A percentile compares a stretch with the other conserved stretches of the same genome.
These are phyloP conservation scores for Onchidella celtica DNA, from an alignment of 2,888 invertebrate genomes.

Conservation along the genomic window DNA sequence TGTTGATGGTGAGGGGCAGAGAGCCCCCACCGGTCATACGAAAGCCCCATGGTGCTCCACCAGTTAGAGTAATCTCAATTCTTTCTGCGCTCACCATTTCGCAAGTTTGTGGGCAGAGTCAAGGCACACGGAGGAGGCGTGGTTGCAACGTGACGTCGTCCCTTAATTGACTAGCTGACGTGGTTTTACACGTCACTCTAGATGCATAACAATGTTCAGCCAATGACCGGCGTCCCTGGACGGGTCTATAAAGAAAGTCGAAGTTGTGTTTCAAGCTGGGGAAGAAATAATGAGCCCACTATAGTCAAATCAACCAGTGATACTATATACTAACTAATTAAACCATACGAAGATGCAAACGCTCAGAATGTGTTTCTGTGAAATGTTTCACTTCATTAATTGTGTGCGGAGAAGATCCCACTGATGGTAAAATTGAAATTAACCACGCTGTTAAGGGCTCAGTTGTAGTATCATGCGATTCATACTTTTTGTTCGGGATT, in stretches of 20 bases:
- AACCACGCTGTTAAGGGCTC: too few species aligned
- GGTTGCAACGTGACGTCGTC: conserved; percentile 34
- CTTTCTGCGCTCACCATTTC: conserved; percentile 68
- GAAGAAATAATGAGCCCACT: neutral
- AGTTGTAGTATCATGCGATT: too few species aligned
- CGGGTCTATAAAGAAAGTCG: neutral
- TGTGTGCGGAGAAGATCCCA: too few species aligned
- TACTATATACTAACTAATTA: too few species aligned
- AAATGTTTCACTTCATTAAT: too few species aligned
- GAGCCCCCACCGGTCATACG: conserved; percentile 77
- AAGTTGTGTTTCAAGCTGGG: neutral
- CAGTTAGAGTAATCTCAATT: conserved; percentile 68
- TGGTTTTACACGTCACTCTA: conserved; percentile 39
- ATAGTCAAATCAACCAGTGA: too few species aligned
- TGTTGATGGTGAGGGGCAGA: conserved; percentile 76
- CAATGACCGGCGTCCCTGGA: neutral
- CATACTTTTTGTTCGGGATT: too few species aligned
- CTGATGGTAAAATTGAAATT: too few species aligned
- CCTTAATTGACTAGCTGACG: conserved; percentile 35
- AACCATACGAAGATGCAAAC: too few species aligned
- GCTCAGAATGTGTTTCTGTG: too few species aligned
- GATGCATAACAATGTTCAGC: conserved; percentile 17
- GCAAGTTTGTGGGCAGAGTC: conserved; percentile 19
- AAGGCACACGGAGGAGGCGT: conserved; percentile 17
- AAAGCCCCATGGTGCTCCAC: conserved; percentile 80